These are phyloP conservation scores for Trididemnum miniatum DNA, from an alignment of 23 tunicate species.

Conservation along the genomic window DNA sequence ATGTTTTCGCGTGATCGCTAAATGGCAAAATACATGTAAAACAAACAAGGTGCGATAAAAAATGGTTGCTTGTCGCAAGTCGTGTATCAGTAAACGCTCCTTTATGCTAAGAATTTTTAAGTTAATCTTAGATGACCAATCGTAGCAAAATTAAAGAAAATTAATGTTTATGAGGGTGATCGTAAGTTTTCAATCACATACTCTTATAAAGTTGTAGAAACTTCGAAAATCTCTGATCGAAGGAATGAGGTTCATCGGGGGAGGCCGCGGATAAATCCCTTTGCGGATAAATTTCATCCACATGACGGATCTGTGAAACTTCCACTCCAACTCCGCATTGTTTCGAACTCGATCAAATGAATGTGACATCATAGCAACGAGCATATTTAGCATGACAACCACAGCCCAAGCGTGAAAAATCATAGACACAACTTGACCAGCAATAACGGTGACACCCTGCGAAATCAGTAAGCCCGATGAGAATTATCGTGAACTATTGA, in stretches of 20 bases:
- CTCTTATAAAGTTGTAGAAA: slow-evolving; percentile 14
- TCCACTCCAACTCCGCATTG: slow-evolving; percentile 77
- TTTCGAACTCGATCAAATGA: slow-evolving; percentile 75
- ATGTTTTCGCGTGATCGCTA: too few species aligned
- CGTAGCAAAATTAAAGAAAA: too few species aligned
- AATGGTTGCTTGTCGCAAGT: too few species aligned
- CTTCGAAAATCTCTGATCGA: slow-evolving; percentile 39
- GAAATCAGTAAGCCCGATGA: too few species aligned
- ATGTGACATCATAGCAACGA: slow-evolving; percentile 80
- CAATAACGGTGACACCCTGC: slow-evolving; percentile 28
- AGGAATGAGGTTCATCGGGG: slow-evolving; percentile 70
- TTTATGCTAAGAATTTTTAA: too few species aligned
- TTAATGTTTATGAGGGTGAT: too few species aligned
- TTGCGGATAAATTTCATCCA: slow-evolving; percentile 74
- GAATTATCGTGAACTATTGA: too few species aligned
- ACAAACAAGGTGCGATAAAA: too few species aligned
- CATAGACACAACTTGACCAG: slow-evolving; percentile 51
- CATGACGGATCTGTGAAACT: slow-evolving; percentile 65
- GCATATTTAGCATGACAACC: slow-evolving; percentile 74
- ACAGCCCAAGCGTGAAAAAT: slow-evolving; percentile 70
- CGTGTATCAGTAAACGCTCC: too few species aligned
- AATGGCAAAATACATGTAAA: too few species aligned
- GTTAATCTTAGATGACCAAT: too few species aligned
- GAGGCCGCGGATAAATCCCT: slow-evolving; percentile 63
- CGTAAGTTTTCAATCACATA: background rate